phyloP scores from a whole-genome alignment of 1,140 invertebrate species.

The Drosophila varians region DNA sequence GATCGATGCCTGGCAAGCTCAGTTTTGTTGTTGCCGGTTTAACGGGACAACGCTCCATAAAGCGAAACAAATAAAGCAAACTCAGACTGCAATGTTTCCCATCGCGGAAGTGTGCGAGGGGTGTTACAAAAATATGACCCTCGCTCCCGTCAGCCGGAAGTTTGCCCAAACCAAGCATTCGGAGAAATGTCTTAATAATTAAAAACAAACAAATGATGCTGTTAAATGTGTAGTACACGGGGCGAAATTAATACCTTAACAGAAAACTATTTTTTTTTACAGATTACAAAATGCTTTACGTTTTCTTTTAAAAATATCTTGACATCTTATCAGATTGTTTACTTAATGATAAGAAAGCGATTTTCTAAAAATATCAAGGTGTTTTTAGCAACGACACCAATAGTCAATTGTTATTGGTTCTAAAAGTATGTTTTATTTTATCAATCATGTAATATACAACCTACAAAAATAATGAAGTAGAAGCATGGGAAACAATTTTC shows the following conservation, averaged over 20 bases:
- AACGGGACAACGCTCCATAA: constrained; percentile 23
- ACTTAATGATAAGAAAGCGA: background rate
- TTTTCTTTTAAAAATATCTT: background rate
- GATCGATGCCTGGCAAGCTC: constrained; percentile 20
- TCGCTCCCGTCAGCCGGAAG: constrained; percentile 31
- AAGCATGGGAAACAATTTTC: background rate
- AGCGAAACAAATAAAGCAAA: constrained; percentile 22
- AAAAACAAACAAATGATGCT: constrained; percentile 18
- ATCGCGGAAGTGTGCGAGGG: constrained; percentile 40
- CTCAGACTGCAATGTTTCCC: constrained; percentile 26
- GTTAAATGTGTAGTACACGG: background rate
- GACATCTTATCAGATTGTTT: background rate
- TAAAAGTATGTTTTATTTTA: background rate
- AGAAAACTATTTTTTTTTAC: background rate
- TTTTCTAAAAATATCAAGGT: background rate
- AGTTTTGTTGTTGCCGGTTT: constrained; percentile 8
- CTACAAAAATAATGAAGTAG: background rate
- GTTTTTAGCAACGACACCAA: background rate
- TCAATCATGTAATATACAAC: background rate
- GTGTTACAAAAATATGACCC: constrained; percentile 27
- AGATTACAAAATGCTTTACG: background rate
- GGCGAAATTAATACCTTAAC: background rate
- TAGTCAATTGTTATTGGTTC: background rate
- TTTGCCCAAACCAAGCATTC: constrained; percentile 20
- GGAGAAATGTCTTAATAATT: constrained; percentile 11